These are phyloP conservation scores for Scaptodrosophila lebanonensis DNA, from an alignment of 1,140 invertebrate genomes.

Conservation along the genomic window DNA sequence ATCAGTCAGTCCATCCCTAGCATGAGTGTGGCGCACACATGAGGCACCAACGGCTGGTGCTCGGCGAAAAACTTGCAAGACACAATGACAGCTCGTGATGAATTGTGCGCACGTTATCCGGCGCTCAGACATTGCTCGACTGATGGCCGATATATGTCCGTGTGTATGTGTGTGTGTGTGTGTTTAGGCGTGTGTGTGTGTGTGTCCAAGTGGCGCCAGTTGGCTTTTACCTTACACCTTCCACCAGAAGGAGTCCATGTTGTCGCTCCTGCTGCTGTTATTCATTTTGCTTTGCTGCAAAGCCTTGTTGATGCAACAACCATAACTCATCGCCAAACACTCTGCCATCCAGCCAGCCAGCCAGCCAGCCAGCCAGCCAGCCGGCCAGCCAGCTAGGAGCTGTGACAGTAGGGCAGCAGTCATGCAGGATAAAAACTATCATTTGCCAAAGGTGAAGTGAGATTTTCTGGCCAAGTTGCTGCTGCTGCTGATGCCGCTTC, in stretches of 20 bases:
- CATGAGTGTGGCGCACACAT: background rate
- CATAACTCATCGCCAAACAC: constrained; percentile 66
- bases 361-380: too few relatives aligned
- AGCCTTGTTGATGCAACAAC: constrained; percentile 66
- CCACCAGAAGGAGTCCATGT: constrained; percentile 13
- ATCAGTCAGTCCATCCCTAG: constrained; percentile 1
- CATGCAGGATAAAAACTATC: constrained; percentile 61
- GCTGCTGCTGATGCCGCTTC: background rate
- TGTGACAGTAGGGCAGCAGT: too few relatives aligned
- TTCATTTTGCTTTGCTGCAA: constrained; percentile 31
- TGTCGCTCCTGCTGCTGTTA: constrained; percentile 9
- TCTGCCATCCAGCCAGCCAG: too few relatives aligned
- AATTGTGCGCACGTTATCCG: constrained; percentile 59
- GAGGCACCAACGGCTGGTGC: constrained; percentile 12
- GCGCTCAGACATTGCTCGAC: constrained; percentile 30
- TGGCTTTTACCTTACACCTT: background rate
- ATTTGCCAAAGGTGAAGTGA: constrained; percentile 66
- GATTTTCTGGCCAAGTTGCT: constrained; percentile 24
- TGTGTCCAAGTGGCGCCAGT: background rate
- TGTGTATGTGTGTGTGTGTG: constrained; percentile 55
- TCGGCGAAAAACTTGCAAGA: constrained; percentile 36
- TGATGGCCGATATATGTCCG: constrained; percentile 44
- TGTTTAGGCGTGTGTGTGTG: constrained; percentile 6
- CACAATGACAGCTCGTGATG: constrained; percentile 69
- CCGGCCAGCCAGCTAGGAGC: too few relatives aligned